Base-by-base conservation (phyloP, 2,113 vertebrate species). In the Chionomys nivalis region DNA sequence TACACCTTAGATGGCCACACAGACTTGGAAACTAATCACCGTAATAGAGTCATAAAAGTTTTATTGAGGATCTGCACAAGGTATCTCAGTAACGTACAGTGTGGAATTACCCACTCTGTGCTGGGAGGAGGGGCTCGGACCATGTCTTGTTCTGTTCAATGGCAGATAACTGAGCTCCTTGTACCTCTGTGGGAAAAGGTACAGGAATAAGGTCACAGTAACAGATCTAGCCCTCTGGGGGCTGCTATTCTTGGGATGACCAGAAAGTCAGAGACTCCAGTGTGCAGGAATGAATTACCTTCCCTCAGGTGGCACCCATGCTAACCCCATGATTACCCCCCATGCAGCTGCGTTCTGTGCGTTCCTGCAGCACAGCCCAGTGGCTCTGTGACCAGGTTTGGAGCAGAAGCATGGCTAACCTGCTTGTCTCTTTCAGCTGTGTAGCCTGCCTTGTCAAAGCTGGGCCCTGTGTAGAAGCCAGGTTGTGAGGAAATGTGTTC, bases 11-110 rank as follows among this genome's bases (percentile, higher is more conserved):
- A 94, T 93, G 97, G 94, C 96, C 95, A 97, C 97, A 96, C 89
- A 93, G 96, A 94, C 55, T 0, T 87, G 95, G 94, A 96, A 97
- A 97, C 89, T 97, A 97, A 97, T 97, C 93, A 96, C 79, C 75
- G 49, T 91, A 97, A 97, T 90, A 77, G 14, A 93, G 94, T 52
- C 76, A 87, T 98, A 96, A 97, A 97, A 97, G 63, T 97, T 96
- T 95, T 96, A 98, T 87, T 79, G 94, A 93, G 73, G 91, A 83
- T 91, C 96, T 97, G 97, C 89, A 68, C 82, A 95, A 95, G 93
- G 90, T 85, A 83, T 94, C 96, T 95, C 3, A 5, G 96, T 95
- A 95, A 96, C 87, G 91, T 44, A 6, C 42, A 42, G 93, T 77
- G 49, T 96, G 81, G 89, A 94, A 95, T 93, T 96, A 94, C 93